These are phyloP conservation scores for Fundulus diaphanus DNA, from an alignment of 2,797 vertebrate species.

Conservation along the genomic window DNA sequence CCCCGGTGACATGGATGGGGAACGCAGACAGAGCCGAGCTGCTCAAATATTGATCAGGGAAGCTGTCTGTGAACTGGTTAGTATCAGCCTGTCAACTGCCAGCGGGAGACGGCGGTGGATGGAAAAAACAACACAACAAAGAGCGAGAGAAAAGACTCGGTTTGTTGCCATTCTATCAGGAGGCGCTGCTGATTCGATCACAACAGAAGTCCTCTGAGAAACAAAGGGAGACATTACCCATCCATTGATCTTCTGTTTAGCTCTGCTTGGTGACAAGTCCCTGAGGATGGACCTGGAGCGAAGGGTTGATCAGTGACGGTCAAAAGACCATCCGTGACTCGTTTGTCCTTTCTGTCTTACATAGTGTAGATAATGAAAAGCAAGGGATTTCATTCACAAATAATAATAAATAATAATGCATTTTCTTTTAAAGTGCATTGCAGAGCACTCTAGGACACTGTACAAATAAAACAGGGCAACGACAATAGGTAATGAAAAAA, in stretches of 20 bases:
- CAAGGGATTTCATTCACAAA: neutral
- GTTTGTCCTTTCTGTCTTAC: slow-evolving; percentile 16
- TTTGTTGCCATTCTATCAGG: slow-evolving; percentile 35
- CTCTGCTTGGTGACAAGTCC: slow-evolving; percentile 25
- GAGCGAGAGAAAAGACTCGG: slow-evolving; percentile 31
- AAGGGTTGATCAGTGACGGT: slow-evolving; percentile 44
- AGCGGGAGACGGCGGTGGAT: slow-evolving; percentile 41
- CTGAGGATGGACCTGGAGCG: slow-evolving; percentile 28
- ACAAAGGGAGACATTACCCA: slow-evolving; percentile 34
- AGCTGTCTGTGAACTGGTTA: slow-evolving; percentile 60
- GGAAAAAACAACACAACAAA: slow-evolving; percentile 63
- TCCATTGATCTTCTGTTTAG: slow-evolving; percentile 47
- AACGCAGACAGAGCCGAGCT: slow-evolving; percentile 47
- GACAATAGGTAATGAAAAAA: too few species aligned
- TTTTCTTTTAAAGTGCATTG: too few species aligned
- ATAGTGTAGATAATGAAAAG: neutral
- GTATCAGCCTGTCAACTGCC: slow-evolving; percentile 50
- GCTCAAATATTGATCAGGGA: slow-evolving; percentile 77
- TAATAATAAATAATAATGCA: too few species aligned
- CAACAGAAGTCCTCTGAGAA: slow-evolving; percentile 36
- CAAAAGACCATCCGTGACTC: slow-evolving; percentile 12
- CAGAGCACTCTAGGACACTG: too few species aligned
- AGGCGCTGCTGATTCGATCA: slow-evolving; percentile 46
- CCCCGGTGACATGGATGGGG: slow-evolving; percentile 48
- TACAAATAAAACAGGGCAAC: too few species aligned